Conservation (phyloP, 1,140 invertebrate species). For the Campoletis sonorensis region DNA sequence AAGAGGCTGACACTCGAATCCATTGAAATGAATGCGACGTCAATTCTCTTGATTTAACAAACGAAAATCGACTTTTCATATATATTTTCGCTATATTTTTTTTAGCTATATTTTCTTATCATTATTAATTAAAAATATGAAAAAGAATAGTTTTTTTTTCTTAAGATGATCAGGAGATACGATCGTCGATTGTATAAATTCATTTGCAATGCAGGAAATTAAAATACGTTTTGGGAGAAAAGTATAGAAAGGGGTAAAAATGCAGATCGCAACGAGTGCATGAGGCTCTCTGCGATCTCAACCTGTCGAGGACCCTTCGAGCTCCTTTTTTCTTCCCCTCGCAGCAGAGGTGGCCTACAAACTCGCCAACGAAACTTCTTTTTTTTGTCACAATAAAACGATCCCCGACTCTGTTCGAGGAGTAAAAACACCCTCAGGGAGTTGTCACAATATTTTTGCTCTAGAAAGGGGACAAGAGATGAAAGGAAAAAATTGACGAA, state of each 20-base stretch:
- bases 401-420: conserved; percentile 14
- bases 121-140: too few species aligned
- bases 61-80: background rate
- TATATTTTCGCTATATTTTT: background rate
- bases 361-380: conserved; percentile 3
- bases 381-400: conserved; percentile 19
- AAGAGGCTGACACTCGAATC: conserved; percentile 17
- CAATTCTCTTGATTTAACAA: conserved; percentile 4
- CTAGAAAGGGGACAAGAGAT: conserved; percentile 35
- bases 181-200: too few species aligned
- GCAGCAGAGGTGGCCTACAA: background rate
- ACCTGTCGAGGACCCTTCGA: conserved; percentile 30
- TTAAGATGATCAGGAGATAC: too few species aligned
- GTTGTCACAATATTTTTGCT: conserved; percentile 63
- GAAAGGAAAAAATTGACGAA: background rate
- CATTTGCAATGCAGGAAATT: conserved; percentile 3
- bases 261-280: conserved; percentile 16
- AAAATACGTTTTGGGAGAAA: conserved; percentile 31
- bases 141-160: too few species aligned
- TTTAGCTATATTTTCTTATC: background rate
- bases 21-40: conserved; percentile 5
- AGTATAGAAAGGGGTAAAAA: conserved; percentile 5
- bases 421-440: conserved; percentile 23
- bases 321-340: background rate
- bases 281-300: conserved; percentile 10